phyloP scores from a whole-genome alignment of 2,113 vertebrate genomes.

The Xiphophorus maculatus region DNA sequence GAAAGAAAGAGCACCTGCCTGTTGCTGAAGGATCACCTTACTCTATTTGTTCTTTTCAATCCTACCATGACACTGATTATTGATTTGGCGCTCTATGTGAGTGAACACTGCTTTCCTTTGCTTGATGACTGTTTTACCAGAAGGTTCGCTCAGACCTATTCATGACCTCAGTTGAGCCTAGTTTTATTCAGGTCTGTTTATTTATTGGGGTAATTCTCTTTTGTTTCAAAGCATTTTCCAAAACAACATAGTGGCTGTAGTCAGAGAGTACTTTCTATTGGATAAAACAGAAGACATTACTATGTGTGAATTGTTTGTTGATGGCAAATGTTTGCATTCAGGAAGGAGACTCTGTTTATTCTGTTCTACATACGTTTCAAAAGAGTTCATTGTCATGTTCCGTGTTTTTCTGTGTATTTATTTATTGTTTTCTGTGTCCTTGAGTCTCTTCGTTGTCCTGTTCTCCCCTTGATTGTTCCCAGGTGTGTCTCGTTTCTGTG shows the following conservation, averaged over 20 bases:
- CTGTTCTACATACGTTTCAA: neutral
- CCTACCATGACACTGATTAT: conserved; percentile 72
- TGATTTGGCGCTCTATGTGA: conserved; percentile 55
- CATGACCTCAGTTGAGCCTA: neutral
- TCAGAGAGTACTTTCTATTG: no score
- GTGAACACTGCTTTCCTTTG: conserved; percentile 58
- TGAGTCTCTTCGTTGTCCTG: no score
- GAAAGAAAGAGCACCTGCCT: conserved; percentile 41
- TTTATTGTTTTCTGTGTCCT: no score
- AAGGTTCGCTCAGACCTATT: neutral
- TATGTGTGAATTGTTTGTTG: neutral
- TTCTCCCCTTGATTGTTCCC: no score
- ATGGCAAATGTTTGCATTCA: neutral
- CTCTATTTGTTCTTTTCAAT: conserved; percentile 62
- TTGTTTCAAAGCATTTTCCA: no score
- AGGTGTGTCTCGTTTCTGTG: no score
- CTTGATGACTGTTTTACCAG: neutral
- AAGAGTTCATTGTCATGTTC: no score
- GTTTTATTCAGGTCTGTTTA: neutral
- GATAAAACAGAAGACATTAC: neutral
- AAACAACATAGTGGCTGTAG: no score
- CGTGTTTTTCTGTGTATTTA: no score
- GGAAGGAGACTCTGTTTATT: neutral
- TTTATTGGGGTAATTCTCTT: neutral
- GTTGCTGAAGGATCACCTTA: conserved; percentile 64